Base-by-base conservation (phyloP, 1,140 invertebrate species). In the Leucophenga varia region DNA sequence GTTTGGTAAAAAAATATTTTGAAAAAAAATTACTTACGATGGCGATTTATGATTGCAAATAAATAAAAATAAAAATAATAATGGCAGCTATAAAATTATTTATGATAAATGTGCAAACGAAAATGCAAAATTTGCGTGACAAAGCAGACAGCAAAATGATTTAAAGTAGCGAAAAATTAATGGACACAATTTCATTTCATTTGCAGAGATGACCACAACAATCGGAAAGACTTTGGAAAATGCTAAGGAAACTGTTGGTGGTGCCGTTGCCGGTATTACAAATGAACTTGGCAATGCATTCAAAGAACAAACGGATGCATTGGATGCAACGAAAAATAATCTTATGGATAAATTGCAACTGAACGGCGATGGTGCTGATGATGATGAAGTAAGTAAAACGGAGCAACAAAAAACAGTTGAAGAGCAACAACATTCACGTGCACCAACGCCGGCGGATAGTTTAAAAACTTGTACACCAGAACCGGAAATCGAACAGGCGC, bases 381-480 rank as follows among this genome's bases (percentile, higher is more conserved):
- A 32, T 42, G 2, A 21, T 10, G 14, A 12, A 43, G 2, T 14
- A 12, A 67, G 54, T 28, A 45, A 25, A 13, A 6, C 10, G 5
- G 22, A 10, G 10, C 22, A 25, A 25, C 22, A 5, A 6, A 19
- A 64, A 61, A 6, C 47, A 59, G 2, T 53, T 55, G 2, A 47
- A 68, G 1, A 69, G 61, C 7, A 56, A 58, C 1, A 41, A 59
- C 6, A 32, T 64, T 0, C 43, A 63, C 19, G 38, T 13, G 25
- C 37, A 4, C 61, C 55, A 36, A 36, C 34, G 43, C 46, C 44
- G 35, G 54, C 49, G 10, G 72, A 75, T 14, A 75, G 72, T 41
- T 42, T 75, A 34, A 74, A 73, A 52, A 75, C 72, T 7, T 61
- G 55, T 1, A 63, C 72, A 5, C 67, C 72, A 2, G 72, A 74